These are phyloP conservation scores for Neosalanx taihuensis DNA, from an alignment of 2,797 vertebrate genomes.

Conservation along the genomic window DNA sequence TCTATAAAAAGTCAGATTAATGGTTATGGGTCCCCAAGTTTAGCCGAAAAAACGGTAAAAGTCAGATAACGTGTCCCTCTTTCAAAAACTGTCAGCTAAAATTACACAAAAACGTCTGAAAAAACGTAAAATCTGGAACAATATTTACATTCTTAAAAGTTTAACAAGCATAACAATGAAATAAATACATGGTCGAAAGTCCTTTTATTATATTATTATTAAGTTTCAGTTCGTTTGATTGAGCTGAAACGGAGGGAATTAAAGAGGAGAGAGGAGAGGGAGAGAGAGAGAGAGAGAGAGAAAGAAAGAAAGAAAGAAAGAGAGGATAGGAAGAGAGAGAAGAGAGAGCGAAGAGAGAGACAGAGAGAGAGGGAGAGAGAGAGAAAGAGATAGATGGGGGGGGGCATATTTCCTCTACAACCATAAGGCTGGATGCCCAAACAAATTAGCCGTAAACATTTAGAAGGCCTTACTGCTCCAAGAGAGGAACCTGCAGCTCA, in stretches of 20 bases:
- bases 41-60: no score
- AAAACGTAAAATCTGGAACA: background rate
- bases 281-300: background rate
- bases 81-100: background rate
- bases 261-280: no score
- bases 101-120: background rate
- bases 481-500: constrained; percentile 36
- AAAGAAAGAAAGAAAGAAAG: background rate
- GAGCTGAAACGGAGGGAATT: background rate
- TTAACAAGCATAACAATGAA: background rate
- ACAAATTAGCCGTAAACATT: constrained; percentile 36
- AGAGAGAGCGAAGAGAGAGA: background rate
- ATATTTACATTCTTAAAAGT: background rate
- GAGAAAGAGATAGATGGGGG: background rate
- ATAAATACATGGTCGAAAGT: background rate
- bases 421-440: constrained; percentile 10
- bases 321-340: background rate
- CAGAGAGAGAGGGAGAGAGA: background rate
- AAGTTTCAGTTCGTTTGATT: background rate
- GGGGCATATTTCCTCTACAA: background rate
- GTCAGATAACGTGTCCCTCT: background rate
- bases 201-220: background rate
- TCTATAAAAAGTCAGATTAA: no score
- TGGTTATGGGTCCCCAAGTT: no score
- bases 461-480: constrained; percentile 27